Percentiles rank a stretch among this genome's conserved stretches.
Evolutionary conservation across 2,113 vertebrate species (phyloP).

Genomic region (Mirounga angustirostris): DNA sequence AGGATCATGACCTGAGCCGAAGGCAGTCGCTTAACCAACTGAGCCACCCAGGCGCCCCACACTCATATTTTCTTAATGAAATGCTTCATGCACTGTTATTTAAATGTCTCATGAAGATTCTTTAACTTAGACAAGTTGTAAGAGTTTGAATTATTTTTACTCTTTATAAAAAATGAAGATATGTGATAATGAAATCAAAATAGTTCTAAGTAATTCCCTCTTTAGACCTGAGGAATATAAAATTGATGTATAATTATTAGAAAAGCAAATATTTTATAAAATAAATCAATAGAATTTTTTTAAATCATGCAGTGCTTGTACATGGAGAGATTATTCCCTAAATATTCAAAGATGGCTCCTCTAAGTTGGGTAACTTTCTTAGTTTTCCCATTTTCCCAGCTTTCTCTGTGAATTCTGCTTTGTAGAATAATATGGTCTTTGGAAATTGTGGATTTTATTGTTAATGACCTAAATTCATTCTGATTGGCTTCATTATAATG

Average conservation of each 20-base stretch:
- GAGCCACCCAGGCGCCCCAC: neutral
- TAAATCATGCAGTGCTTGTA: neutral
- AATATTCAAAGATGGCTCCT: neutral
- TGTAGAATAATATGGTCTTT: neutral
- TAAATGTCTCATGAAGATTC: neutral
- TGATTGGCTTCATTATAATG: neutral
- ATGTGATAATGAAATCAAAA: constrained; percentile 45
- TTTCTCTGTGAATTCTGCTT: neutral
- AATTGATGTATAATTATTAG: neutral
- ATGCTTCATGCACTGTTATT: neutral
- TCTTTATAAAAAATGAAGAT: constrained; percentile 42
- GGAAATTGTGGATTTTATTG: neutral
- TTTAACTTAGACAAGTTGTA: neutral
- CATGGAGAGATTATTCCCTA: neutral
- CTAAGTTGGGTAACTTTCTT: neutral
- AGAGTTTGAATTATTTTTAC: neutral
- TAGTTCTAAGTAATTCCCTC: neutral
- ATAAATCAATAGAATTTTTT: constrained; percentile 16
- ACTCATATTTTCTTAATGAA: neutral
- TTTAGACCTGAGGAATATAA: constrained; percentile 6
- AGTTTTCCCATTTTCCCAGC: neutral
- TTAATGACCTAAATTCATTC: neutral
- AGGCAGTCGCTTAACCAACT: too few species aligned
- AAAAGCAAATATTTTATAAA: constrained; percentile 23
- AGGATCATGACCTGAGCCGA: too few species aligned